phyloP scores from a whole-genome alignment of 1,140 invertebrate species.

The Trichonephila clavipes region DNA sequence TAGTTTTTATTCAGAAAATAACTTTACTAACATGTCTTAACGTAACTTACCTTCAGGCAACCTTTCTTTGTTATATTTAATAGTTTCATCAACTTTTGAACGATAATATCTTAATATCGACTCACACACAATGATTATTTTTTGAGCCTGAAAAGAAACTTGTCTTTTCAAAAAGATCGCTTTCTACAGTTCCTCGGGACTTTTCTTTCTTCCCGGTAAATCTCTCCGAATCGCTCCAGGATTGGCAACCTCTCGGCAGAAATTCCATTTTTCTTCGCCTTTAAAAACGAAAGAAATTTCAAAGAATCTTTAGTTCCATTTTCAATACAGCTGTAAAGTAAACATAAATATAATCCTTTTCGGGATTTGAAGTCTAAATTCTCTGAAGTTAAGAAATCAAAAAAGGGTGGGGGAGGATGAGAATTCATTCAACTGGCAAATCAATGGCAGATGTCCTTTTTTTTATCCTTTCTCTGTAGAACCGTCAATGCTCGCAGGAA shows the following conservation, averaged over 20 bases:
- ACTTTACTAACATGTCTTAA: no score
- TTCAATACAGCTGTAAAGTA: slow-evolving; percentile 23
- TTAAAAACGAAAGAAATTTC: background rate
- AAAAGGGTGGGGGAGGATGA: background rate
- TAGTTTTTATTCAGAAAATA: no score
- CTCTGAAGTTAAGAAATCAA: background rate
- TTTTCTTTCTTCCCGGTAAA: background rate
- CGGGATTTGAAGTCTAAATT: slow-evolving; percentile 41
- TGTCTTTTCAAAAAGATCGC: background rate
- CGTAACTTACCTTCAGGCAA: no score
- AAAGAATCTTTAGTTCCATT: background rate
- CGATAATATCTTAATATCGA: no score
- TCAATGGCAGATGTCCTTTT: slow-evolving; percentile 35
- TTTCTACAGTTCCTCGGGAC: background rate
- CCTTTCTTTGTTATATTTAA: no score
- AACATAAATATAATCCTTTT: slow-evolving; percentile 41
- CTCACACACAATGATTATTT: background rate
- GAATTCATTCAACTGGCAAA: slow-evolving; percentile 33
- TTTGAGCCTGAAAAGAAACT: background rate
- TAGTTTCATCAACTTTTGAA: no score
- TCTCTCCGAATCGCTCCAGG: background rate
- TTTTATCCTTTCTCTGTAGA: background rate
- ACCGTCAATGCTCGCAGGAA: background rate
- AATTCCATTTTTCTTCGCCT: background rate
- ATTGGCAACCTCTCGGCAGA: background rate